Base-by-base conservation (phyloP, 2,797 vertebrate genomes). In the Chelmon rostratus region DNA sequence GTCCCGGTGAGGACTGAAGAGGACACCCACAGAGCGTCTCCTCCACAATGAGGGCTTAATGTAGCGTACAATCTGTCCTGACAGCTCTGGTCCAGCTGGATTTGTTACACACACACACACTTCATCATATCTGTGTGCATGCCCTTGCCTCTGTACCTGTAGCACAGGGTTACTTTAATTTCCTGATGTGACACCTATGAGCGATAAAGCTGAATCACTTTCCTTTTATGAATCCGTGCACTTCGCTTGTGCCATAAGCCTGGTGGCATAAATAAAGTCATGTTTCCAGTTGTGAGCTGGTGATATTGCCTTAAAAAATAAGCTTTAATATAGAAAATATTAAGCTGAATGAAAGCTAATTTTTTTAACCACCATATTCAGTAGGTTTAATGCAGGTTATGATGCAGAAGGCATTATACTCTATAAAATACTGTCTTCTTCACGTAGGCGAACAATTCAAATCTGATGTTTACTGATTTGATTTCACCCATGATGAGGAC, bases 1-100 rank as follows among this genome's bases (percentile, higher is more conserved):
- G 73, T 89, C 80, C 74, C 42, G n/a, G 6, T 40, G 71, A 78
- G 73, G 68, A 76, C 46, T 6, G 52, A 80, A 68, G 62, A 47
- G 50, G 75, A 80, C 59, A 62, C 49, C 23, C 31, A 50, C 25
- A 65, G 74, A 54, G 46, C 69, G 10, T 42, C 65, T 35, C 38
- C 52, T 37, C 35, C 38, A 56, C 21, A 63, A 49, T 47, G 28
- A 58, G 23, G 46, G 50, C 61, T 76, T 68, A 38, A 58, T 38
- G 40, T 49, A 21, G 53, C 37, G 54, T 57, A 37, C 53, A 68
- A 35, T 75, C 38, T 63, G 66, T 46, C 9, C 57, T 52, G 66
- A 1, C 21, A 67, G 72, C 59, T 76, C 69, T 57, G 42, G 21
- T 81, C 1, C 57, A 56, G 42, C 56, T 65, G 54, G 49, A 68